Base-by-base conservation (phyloP, 2,113 vertebrate species). In the Pseudolaguvia tuberculata region DNA sequence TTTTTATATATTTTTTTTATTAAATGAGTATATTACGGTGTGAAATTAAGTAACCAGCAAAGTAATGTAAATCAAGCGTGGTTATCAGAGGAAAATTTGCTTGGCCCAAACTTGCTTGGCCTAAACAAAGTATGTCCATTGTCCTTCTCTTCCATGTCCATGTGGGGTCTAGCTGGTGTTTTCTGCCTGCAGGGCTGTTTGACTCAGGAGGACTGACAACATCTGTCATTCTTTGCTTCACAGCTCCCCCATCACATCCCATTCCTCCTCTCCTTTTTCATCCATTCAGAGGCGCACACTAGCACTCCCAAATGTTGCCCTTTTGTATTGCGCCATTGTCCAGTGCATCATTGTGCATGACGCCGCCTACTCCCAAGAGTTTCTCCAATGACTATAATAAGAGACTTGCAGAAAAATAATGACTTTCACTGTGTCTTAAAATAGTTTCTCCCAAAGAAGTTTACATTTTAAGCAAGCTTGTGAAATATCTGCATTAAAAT, bases 151-250 rank as follows among this genome's bases (percentile, higher is more conserved):
- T 78, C 21, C 62, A 55, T 47, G 73, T 63, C 80, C 80, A 78
- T 81, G 80, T 81, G 80, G 80, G 84, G 86, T 87, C 88, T 86
- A 83, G 89, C 91, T 87, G 90, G 88, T 91, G 84, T 89, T 79
- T 89, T 88, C 87, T 90, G 92, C 93, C 93, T 93, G 93, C 90
- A 94, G 88, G 93, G 94, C 93, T 93, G 94, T 96, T 94, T 93
- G 94, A 91, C 93, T 90, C 89, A 81, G 68, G 72, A 85, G 88
- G 82, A 87, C 87, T 84, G 85, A 89, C 92, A 94, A 95, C 96
- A 96, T 98, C 96, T 98, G 96, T 93, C 92, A 87, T 92, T 88
- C 88, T 90, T 92, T 88, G 92, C 67, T 68, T 50, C 67, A 51
- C 31, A 25, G 39, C 7, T 31, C 72, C 72, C 61, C 47, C 47